A percentile compares a stretch with the other conserved stretches of the same genome.
Conservation (phyloP, 2,797 vertebrate genomes). For the Percopsis omiscomaycus region DNA sequence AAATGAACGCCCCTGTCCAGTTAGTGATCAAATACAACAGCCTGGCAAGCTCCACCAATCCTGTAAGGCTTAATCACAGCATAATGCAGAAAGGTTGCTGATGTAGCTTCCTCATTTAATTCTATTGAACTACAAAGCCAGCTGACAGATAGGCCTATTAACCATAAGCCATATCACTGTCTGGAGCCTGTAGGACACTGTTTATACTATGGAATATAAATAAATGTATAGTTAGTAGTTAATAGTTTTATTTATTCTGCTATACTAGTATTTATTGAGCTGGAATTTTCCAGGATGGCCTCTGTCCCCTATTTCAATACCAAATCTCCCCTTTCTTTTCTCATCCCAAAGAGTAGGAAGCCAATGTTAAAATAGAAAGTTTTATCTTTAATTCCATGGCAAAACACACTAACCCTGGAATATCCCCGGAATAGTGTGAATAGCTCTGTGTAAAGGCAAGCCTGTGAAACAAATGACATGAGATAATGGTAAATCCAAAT, state of each 20-base stretch:
- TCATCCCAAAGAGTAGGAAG: too few species aligned
- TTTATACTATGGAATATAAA: too few species aligned
- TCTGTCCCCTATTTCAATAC: too few species aligned
- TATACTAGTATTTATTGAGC: too few species aligned
- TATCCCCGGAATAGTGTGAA: slow-evolving; percentile 7
- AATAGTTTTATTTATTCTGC: too few species aligned
- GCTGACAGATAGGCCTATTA: slow-evolving; percentile 21
- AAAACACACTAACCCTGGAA: neutral
- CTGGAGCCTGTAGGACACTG: too few species aligned
- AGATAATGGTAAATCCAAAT: slow-evolving; percentile 33
- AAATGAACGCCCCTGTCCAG: slow-evolving; percentile 11
- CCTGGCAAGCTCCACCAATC: slow-evolving; percentile 10
- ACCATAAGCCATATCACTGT: neutral
- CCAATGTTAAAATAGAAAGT: too few species aligned
- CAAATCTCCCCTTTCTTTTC: too few species aligned
- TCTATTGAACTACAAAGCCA: slow-evolving; percentile 23
- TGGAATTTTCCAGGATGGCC: too few species aligned
- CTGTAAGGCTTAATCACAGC: slow-evolving; percentile 39
- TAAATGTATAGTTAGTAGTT: too few species aligned
- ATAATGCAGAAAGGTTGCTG: slow-evolving; percentile 24
- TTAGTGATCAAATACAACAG: slow-evolving; percentile 18
- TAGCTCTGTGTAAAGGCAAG: neutral
- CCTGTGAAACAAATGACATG: neutral
- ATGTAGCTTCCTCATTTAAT: slow-evolving; percentile 38
- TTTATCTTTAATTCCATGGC: too few species aligned